phyloP scores from a whole-genome alignment of 2,113 vertebrate species.

The Pterocles orientalis region DNA sequence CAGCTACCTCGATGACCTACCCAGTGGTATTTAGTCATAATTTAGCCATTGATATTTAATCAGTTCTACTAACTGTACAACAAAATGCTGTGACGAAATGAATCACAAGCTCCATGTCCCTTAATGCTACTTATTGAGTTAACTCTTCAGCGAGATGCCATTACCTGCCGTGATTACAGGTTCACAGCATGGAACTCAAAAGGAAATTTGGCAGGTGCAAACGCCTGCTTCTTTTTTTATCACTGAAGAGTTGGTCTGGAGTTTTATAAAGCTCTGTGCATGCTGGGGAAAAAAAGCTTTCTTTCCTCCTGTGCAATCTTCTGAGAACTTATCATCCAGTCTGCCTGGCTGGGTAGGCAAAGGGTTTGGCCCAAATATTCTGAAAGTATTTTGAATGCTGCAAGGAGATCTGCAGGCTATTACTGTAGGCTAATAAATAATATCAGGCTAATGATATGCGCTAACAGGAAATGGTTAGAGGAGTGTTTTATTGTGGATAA shows the following conservation, averaged over 20 bases:
- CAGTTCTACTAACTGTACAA: neutral
- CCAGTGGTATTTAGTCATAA: constrained; percentile 32
- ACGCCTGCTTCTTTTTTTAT: neutral
- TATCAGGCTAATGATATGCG: neutral
- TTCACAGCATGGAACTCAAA: neutral
- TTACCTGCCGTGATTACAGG: neutral
- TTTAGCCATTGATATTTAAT: constrained; percentile 25
- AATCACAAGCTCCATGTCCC: neutral
- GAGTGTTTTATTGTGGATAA: neutral
- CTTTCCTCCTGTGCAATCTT: neutral
- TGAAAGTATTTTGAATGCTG: neutral
- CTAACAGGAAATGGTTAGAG: neutral
- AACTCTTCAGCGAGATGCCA: neutral
- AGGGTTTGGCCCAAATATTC: neutral
- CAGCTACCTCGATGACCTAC: neutral
- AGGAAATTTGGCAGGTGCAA: constrained; percentile 3
- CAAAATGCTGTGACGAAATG: constrained; percentile 7
- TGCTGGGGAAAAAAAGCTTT: neutral
- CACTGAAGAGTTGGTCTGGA: neutral
- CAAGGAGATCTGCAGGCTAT: neutral
- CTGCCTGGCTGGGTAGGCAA: neutral
- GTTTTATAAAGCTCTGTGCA: neutral
- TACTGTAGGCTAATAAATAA: neutral
- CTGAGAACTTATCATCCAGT: neutral
- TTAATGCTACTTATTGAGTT: constrained; percentile 1